Conservation (phyloP, 2,113 vertebrate species). For the Motacilla alba region DNA sequence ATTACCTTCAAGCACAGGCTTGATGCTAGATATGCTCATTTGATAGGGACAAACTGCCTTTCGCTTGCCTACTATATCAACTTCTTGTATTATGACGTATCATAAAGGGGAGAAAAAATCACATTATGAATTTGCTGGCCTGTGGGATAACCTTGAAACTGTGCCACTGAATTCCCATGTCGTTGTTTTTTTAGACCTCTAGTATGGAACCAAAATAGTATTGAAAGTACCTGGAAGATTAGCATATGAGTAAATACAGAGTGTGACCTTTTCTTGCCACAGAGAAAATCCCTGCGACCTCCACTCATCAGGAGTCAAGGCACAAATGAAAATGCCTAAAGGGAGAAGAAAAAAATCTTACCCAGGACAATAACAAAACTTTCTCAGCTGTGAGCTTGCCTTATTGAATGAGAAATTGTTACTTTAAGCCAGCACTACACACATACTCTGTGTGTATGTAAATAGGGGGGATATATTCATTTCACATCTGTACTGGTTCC, state of each 20-base stretch:
- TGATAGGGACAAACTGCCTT: constrained; percentile 42
- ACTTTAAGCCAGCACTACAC: neutral
- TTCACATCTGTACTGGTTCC: neutral
- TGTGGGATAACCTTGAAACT: constrained; percentile 66
- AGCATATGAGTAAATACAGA: constrained; percentile 14
- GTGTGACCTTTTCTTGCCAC: constrained; percentile 11
- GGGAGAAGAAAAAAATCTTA: neutral
- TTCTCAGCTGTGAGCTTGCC: neutral
- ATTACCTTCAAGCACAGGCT: constrained; percentile 52
- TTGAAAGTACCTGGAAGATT: constrained; percentile 30
- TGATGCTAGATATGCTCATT: constrained; percentile 51
- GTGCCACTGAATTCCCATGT: constrained; percentile 32
- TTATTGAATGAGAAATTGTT: neutral
- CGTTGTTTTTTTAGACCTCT: constrained; percentile 23
- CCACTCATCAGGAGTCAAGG: neutral
- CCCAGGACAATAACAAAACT: neutral
- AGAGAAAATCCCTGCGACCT: constrained; percentile 21
- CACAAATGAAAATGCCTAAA: neutral
- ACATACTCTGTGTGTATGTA: neutral
- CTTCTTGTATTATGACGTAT: neutral
- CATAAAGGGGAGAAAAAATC: constrained; percentile 39
- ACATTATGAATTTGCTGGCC: constrained; percentile 52
- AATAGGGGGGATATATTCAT: neutral
- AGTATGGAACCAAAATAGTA: constrained; percentile 15
- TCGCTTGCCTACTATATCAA: constrained; percentile 1